Percentiles rank a stretch among this genome's conserved stretches.
Evolutionary conservation across 2,888 invertebrate species (phyloP).

Genomic region (Agrilus cyanescens): DNA sequence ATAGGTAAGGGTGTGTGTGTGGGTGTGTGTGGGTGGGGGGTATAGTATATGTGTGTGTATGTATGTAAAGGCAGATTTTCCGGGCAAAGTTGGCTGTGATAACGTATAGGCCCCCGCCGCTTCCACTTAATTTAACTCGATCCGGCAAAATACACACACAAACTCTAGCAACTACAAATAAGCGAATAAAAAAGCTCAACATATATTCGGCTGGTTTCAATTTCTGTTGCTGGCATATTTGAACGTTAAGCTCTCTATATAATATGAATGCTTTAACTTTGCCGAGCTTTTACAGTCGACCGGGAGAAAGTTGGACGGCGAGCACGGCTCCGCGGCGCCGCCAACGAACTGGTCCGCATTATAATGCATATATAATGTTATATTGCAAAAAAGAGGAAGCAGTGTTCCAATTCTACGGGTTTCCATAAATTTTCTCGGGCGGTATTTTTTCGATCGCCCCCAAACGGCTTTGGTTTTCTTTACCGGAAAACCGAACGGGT

Average conservation of each 20-base stretch:
- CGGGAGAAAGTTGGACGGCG: conserved; percentile 25
- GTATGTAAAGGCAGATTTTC: too few species aligned
- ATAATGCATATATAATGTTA: conserved; percentile 39
- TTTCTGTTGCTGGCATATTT: conserved; percentile 39
- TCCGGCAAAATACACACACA: conserved; percentile 4
- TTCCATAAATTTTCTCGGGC: conserved; percentile 5
- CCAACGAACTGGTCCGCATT: conserved; percentile 29
- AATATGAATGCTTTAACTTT: conserved; percentile 38
- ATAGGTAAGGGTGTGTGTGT: too few species aligned
- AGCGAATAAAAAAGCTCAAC: conserved; percentile 31
- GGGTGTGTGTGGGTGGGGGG: too few species aligned
- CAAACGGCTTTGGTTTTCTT: neutral
- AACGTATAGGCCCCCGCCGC: too few species aligned
- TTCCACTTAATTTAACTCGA: neutral
- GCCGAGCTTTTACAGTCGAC: conserved; percentile 29
- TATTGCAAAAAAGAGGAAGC: conserved; percentile 34
- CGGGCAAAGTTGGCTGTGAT: too few species aligned
- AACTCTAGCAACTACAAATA: neutral
- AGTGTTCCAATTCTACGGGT: conserved; percentile 16
- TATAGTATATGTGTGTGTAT: too few species aligned
- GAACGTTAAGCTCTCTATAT: conserved; percentile 37
- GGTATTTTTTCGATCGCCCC: neutral
- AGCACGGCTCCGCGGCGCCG: conserved; percentile 20
- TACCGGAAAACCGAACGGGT: neutral
- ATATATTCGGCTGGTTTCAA: conserved; percentile 37